phyloP scores from a whole-genome alignment of 2,797 vertebrate genomes.

The Rhodeus uyekii region DNA sequence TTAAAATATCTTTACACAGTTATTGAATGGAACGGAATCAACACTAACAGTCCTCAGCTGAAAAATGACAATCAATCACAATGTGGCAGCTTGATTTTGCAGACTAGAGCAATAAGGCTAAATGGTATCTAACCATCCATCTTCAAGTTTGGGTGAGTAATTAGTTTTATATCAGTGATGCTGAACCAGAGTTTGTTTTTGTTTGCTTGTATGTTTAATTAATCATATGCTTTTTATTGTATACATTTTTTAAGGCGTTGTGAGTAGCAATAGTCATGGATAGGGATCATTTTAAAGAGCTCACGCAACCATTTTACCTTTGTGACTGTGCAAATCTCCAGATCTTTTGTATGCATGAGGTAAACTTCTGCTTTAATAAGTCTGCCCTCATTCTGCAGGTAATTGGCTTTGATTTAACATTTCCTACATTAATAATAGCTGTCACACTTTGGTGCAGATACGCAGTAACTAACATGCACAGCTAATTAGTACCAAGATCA shows the following conservation, averaged over 20 bases:
- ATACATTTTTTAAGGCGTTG: background rate
- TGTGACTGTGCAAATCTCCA: background rate
- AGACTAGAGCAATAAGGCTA: background rate
- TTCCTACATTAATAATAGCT: constrained; percentile 34
- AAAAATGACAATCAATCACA: background rate
- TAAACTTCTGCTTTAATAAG: constrained; percentile 25
- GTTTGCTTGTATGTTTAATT: background rate
- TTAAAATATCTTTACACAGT: background rate
- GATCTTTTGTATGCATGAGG: constrained; percentile 26
- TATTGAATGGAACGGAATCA: background rate
- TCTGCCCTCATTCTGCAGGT: constrained; percentile 31
- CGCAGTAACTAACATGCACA: background rate
- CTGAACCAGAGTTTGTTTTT: background rate
- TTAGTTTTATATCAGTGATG: background rate
- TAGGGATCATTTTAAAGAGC: background rate
- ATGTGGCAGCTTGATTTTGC: background rate
- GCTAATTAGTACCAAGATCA: constrained; percentile 23
- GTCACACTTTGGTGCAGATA: constrained; percentile 28
- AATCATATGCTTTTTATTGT: background rate
- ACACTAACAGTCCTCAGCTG: background rate
- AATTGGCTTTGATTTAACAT: constrained; percentile 42
- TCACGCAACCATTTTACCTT: background rate
- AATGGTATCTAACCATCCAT: too few species aligned
- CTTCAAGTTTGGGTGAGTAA: too few species aligned
- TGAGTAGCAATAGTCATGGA: background rate